Evolutionary conservation across 2,797 vertebrate species (phyloP).

Genomic region (Ptychadena robeensis): DNA sequence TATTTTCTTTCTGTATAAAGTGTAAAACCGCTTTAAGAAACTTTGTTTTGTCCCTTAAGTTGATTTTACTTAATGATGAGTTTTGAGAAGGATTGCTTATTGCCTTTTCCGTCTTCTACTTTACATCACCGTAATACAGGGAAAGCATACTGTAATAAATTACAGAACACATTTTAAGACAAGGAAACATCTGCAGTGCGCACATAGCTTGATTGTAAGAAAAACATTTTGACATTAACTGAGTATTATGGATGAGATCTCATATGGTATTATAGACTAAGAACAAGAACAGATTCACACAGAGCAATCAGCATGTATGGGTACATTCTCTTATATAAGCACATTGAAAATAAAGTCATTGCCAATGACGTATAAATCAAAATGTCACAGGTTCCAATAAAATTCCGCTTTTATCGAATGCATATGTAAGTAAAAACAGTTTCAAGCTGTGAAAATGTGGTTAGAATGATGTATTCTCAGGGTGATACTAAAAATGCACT

Average conservation of each 20-base stretch:
- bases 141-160: constrained; percentile 31
- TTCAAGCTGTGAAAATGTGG: background rate
- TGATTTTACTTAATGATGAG: background rate
- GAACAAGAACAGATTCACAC: constrained; percentile 25
- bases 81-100: background rate
- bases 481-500: background rate
- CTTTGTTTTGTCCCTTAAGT: background rate
- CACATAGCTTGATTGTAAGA: constrained; percentile 38
- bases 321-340: background rate
- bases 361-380: constrained; percentile 34
- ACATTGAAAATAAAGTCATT: constrained; percentile 21
- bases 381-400: constrained; percentile 13
- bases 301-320: constrained; percentile 23
- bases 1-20: background rate
- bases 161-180: constrained; percentile 15
- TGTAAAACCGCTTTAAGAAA: background rate
- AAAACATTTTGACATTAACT: constrained; percentile 50
- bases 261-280: constrained; percentile 1
- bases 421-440: background rate
- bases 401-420: background rate
- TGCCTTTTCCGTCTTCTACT: background rate
- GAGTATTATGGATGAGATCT: constrained; percentile 38
- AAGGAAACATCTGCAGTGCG: constrained; percentile 25
- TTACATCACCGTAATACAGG: background rate
- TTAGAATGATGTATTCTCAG: background rate